Percentiles rank a stretch among this genome's conserved stretches.
These are phyloP conservation scores for Orientallactaga bullata DNA, from an alignment of 2,113 vertebrate species.

Conservation along the genomic window DNA sequence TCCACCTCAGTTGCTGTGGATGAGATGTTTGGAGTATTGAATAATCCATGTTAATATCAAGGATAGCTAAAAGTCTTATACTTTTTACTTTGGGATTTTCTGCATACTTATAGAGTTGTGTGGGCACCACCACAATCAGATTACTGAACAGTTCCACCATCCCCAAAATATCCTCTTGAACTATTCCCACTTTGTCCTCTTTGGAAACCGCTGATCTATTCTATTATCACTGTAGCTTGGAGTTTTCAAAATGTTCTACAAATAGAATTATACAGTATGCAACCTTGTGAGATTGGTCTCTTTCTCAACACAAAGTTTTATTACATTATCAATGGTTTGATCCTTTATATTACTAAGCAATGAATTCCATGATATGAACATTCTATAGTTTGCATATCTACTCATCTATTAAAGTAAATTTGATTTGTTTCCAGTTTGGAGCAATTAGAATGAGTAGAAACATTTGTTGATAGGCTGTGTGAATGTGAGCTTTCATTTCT, in stretches of 20 bases:
- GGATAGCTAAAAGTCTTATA: neutral
- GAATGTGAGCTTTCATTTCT: constrained; percentile 18
- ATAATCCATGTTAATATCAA: neutral
- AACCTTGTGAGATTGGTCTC: neutral
- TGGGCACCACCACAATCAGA: neutral
- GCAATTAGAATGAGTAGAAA: constrained; percentile 10
- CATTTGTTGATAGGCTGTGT: neutral
- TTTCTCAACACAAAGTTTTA: neutral
- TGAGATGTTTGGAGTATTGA: neutral
- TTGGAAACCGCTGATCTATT: neutral
- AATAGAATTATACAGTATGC: neutral
- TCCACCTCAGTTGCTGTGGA: neutral
- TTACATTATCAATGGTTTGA: neutral
- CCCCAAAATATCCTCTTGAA: neutral
- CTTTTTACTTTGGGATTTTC: constrained; percentile 11
- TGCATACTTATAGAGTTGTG: neutral
- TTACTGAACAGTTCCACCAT: neutral
- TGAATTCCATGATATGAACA: neutral
- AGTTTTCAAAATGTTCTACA: neutral
- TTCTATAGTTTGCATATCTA: neutral
- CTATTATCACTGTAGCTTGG: neutral
- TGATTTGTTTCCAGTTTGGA: neutral
- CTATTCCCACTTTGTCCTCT: neutral
- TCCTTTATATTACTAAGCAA: neutral
- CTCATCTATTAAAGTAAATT: neutral